Evolutionary conservation across 2,888 invertebrate species (phyloP).

Genomic region (Allygus modestus): DNA sequence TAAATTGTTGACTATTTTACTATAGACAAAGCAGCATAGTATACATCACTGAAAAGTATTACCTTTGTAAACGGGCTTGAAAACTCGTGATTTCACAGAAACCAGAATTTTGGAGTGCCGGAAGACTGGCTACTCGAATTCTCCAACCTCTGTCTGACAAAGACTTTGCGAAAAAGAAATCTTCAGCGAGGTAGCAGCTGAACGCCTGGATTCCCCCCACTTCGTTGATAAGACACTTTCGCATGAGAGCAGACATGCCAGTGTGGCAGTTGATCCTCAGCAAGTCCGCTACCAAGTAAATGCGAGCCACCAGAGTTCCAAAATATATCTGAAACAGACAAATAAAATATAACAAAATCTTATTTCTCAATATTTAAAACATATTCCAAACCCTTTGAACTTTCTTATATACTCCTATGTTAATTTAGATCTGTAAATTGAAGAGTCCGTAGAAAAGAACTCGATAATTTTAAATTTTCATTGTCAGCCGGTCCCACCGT

Average conservation of each 20-base stretch:
- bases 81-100: slow-evolving; percentile 90
- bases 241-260: slow-evolving; percentile 97
- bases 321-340: slow-evolving; percentile 85
- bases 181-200: slow-evolving; percentile 97
- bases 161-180: slow-evolving; percentile 97
- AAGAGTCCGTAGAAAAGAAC: too few relatives aligned
- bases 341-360: background rate
- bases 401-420: background rate
- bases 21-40: too few relatives aligned
- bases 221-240: slow-evolving; percentile 93
- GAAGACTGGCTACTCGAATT: slow-evolving; percentile 93
- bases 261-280: slow-evolving; percentile 97
- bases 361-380: too few relatives aligned
- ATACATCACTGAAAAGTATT: background rate
- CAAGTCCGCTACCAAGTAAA: slow-evolving; percentile 95
- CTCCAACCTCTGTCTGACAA: slow-evolving; percentile 93
- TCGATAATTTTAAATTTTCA: too few relatives aligned
- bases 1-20: too few relatives aligned
- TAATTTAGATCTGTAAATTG: too few relatives aligned
- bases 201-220: slow-evolving; percentile 95
- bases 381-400: too few relatives aligned
- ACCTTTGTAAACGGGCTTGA: slow-evolving; percentile 78
- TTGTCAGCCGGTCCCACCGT: too few relatives aligned
- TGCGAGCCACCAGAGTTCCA: slow-evolving; percentile 97
- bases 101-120: slow-evolving; percentile 97